Evolutionary conservation across 2,113 vertebrate genomes (phyloP).

Genomic region (Opisthocomus hoazin): DNA sequence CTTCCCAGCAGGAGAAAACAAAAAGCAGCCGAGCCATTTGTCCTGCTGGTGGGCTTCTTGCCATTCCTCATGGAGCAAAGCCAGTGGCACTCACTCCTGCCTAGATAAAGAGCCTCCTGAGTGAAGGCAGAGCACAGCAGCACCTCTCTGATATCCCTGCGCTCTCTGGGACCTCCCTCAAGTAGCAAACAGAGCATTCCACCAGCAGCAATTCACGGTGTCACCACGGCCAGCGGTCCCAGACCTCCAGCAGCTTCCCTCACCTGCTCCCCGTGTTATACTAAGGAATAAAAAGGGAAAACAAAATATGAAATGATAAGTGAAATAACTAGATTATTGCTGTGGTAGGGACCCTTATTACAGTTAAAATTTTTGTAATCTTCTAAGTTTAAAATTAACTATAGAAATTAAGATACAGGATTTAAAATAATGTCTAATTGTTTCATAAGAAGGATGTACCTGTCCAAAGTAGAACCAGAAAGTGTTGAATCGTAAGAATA

Average conservation of each 20-base stretch:
- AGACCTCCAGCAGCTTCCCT: neutral
- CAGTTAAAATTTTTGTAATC: too few relatives aligned
- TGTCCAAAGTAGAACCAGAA: too few relatives aligned
- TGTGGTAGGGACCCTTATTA: too few relatives aligned
- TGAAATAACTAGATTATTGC: too few relatives aligned
- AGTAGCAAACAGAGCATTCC: neutral
- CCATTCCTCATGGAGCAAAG: neutral
- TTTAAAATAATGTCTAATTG: too few relatives aligned
- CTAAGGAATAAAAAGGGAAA: too few relatives aligned
- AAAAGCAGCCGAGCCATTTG: neutral
- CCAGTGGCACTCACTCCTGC: neutral
- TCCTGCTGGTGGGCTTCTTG: neutral
- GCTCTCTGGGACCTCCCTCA: neutral
- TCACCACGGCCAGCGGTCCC: neutral
- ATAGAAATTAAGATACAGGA: too few relatives aligned
- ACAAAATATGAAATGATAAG: too few relatives aligned
- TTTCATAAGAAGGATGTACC: too few relatives aligned
- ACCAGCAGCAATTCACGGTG: accelerated
- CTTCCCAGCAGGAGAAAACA: neutral
- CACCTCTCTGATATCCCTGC: neutral
- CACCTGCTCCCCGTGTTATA: neutral
- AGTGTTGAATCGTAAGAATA: too few relatives aligned
- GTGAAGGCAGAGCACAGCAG: neutral
- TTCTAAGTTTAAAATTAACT: too few relatives aligned
- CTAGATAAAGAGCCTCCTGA: neutral